Conservation (phyloP, 2,113 vertebrate species). For the Cololabis saira region DNA sequence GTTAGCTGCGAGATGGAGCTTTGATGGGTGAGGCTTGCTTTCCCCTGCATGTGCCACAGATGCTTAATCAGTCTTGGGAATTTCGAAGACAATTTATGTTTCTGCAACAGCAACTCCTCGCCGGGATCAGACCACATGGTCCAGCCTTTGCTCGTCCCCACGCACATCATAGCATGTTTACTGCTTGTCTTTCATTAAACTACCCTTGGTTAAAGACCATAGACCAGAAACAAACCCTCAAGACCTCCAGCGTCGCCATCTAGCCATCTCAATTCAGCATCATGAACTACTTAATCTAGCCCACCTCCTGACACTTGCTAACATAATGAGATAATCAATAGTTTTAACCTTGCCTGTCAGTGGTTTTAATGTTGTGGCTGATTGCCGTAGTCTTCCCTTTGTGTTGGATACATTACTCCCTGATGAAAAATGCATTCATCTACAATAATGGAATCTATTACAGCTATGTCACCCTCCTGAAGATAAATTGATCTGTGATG, state of each 20-base stretch:
- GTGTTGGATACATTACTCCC: constrained; percentile 22
- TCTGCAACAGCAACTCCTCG: no score
- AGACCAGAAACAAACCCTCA: background rate
- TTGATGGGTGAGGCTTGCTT: no score
- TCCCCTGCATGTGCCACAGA: no score
- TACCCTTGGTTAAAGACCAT: background rate
- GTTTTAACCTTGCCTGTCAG: constrained; percentile 3
- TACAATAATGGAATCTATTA: constrained; percentile 40
- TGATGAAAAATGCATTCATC: constrained; percentile 28
- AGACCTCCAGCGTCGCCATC: background rate
- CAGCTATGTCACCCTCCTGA: constrained; percentile 9
- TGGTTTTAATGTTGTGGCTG: constrained; percentile 6
- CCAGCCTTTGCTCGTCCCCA: background rate
- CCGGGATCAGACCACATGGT: background rate
- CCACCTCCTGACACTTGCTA: background rate
- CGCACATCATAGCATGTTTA: background rate
- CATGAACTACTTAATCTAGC: background rate
- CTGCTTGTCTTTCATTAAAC: background rate
- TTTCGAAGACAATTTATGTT: no score
- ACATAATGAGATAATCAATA: background rate
- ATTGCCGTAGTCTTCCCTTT: constrained; percentile 25
- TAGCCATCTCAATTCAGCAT: background rate
- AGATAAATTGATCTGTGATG: constrained; percentile 37
- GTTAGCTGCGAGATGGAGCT: no score
- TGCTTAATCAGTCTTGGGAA: no score